Evolutionary conservation across 2,888 invertebrate species (phyloP).

Genomic region (Melinaea marsaeus): DNA sequence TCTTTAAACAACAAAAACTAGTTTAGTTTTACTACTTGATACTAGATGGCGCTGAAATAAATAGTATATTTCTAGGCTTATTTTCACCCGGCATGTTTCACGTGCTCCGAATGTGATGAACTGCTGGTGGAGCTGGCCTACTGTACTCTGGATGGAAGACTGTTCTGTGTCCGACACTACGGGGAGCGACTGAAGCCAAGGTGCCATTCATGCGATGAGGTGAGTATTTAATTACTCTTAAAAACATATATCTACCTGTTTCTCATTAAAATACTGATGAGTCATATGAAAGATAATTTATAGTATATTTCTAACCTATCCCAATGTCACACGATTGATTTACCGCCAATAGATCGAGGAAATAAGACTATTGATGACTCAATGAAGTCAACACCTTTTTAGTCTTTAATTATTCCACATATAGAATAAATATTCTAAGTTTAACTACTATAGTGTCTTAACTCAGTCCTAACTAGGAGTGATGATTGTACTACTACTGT

Average conservation of each 20-base stretch:
- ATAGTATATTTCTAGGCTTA: constrained; percentile 62
- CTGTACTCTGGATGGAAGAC: constrained; percentile 91
- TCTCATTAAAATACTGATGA: neutral
- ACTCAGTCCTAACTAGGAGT: too few species aligned
- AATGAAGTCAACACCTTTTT: neutral
- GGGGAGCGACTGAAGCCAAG: constrained; percentile 97
- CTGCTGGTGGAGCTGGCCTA: constrained; percentile 97
- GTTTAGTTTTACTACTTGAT: constrained; percentile 31
- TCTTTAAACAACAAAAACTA: neutral
- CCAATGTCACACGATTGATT: constrained; percentile 22
- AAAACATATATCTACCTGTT: neutral
- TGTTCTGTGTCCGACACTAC: constrained; percentile 97
- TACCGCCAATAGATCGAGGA: constrained; percentile 20
- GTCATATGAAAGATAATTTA: neutral
- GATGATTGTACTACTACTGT: too few species aligned
- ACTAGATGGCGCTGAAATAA: constrained; percentile 39
- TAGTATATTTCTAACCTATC: constrained; percentile 9
- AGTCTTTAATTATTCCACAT: neutral
- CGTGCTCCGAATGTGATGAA: constrained; percentile 92
- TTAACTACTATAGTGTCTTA: too few species aligned
- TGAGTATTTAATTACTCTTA: constrained; percentile 68
- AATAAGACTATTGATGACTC: constrained; percentile 8
- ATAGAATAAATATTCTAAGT: neutral
- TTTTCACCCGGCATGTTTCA: constrained; percentile 97
- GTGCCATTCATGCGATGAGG: constrained; percentile 99